Evolutionary conservation across 2,797 vertebrate species (phyloP), one percentile per base, ranked within the genome.

Genomic region (Catostomus latipinnis): DNA sequence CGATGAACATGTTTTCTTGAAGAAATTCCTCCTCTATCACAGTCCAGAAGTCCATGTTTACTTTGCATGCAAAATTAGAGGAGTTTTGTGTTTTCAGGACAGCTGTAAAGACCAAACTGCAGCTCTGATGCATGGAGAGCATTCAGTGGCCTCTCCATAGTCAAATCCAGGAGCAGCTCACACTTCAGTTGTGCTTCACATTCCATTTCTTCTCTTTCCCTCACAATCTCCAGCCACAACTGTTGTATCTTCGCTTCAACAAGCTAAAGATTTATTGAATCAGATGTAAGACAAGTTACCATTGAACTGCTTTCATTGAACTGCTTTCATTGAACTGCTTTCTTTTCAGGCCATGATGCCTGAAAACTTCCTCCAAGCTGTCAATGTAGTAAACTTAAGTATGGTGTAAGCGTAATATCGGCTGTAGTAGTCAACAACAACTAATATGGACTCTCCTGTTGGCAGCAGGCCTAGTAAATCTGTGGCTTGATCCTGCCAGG

Each of bases 141-240:
- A 45, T 80, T 84, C 77, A 71, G 76, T 18, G 75, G 69, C 57
- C 13, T 75, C 82, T 9, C 48, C 70, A 54, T 85, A 84, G 89
- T 84, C 70, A 66, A 68, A 86, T 81, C 56, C 87, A 76, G 75
- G 71, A 78, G 74, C 58, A 9, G 16, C 60, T 68, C 66, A 34
- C 34, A 34, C 34, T 34, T 34, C 34, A 34, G 34, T 34, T 83
- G 71, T 70, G 43, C 63, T 10, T 86, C 81, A 81, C 86, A 83
- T 77, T 56, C 71, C 79, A 80, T 56, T 61, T 57, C 22, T 56
- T 66, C 52, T 6, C 66, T 52, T 56, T 66, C 52, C 8, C 66
- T 52, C 50, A 76, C 57, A 14, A 69, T 81, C 60, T 67, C 16
- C 49, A 62, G 62, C 62, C 60, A 8, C n/a, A 10, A n/a, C 1